phyloP scores from a whole-genome alignment of 2,888 invertebrate genomes.

The Himalopsyche japonica region DNA sequence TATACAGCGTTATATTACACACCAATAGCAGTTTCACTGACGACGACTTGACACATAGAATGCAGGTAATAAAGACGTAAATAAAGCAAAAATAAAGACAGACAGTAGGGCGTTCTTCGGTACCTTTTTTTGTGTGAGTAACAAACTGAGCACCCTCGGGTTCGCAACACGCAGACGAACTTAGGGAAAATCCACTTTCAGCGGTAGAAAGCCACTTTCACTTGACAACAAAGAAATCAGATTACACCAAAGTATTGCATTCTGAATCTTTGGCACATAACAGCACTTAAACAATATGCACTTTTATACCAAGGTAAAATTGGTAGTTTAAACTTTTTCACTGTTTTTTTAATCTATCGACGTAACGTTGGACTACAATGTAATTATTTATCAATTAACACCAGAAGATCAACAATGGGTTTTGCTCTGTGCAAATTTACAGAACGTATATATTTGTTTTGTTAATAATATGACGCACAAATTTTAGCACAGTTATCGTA shows the following conservation, averaged over 20 bases:
- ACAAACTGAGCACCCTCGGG: not conserved
- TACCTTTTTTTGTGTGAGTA: not conserved
- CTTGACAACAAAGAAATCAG: not conserved
- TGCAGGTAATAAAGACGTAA: not conserved
- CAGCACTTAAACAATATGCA: not conserved
- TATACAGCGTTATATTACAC: not conserved
- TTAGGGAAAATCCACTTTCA: not conserved
- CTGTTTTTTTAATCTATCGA: not conserved
- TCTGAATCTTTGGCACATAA: not conserved
- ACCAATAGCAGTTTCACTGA: not conserved
- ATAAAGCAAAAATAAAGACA: not conserved
- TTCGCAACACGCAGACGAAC: not conserved
- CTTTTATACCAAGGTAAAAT: not conserved
- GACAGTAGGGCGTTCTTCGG: not conserved
- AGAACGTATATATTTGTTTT: not conserved
- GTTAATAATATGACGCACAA: not conserved
- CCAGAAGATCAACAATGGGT: not conserved
- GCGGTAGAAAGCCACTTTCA: not conserved
- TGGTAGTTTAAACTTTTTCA: not conserved
- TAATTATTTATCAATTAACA: not conserved
- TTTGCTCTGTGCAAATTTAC: not conserved
- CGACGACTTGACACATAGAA: not conserved
- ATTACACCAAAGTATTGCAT: not conserved
- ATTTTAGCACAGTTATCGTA: not conserved
- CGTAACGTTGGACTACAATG: not conserved